Base-by-base conservation (phyloP, 2,113 vertebrate species). In the Brachyistius frenatus region DNA sequence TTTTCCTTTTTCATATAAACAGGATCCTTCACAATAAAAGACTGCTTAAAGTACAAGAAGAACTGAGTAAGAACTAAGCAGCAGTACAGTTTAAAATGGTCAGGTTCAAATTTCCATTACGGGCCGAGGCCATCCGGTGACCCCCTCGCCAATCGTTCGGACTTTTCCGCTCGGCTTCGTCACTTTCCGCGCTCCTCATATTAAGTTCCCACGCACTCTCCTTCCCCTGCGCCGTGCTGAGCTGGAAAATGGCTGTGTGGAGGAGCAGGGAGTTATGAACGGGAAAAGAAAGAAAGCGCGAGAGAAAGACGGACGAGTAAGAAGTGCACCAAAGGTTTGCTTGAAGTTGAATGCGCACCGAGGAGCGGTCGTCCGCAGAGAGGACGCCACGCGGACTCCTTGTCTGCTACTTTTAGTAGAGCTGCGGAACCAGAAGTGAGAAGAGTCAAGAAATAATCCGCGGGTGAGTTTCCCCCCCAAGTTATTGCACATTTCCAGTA, bases 241-340 rank as follows among this genome's bases (percentile, higher is more conserved):
- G 89, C 87, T 93, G 92, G 93, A 94, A 94, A 93, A 94, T 94
- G 93, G 93, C 93, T 92, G 93, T 84, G 91, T 80, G 50, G 57
- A 67, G 77, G 84, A 91, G 82, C 87, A 61, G 90, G 70, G 88
- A 92, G 88, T 84, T 75, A 73, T 86, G 90, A 74, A 83, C 83
- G 72, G 82, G 71, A 77, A 60, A 86, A 78, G 81, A 87, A 88
- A 84, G 78, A 83, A 76, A 64, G 87, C 66, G 62, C 80, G 81
- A 86, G 62, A 81, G 87, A 86, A 81, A 75, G 62, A 79, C 74
- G 66, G 60, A 50, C 58, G 56, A 47, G 50, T 44, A 4, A 10
- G n/a, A 53, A 41, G 66, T 52, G 62, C 37, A 53, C 66, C 1
- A 41, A 37, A 53, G 58, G 23, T 57, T 50, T 44, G 35, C 52